phyloP scores from a whole-genome alignment of 2,888 invertebrate genomes.

The Timandra comae region DNA sequence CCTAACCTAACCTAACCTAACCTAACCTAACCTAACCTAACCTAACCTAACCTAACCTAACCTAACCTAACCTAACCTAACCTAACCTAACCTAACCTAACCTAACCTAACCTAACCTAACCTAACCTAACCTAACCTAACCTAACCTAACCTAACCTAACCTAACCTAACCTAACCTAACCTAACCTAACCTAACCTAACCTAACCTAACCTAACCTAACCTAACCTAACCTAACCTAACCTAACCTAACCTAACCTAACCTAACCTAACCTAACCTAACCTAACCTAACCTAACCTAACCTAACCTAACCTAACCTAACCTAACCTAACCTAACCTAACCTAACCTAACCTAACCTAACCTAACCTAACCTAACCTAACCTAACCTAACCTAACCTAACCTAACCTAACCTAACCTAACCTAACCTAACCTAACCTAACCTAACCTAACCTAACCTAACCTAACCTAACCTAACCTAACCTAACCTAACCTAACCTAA shows the following conservation, averaged over 20 bases:
- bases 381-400: conserved; percentile 10
- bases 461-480: conserved; percentile 11
- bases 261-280: conserved; percentile 11
- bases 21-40: conserved; percentile 9
- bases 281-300: conserved; percentile 11
- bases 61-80: conserved; percentile 10
- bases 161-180: conserved; percentile 11
- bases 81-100: conserved; percentile 7
- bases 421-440: conserved; percentile 11
- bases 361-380: conserved; percentile 11
- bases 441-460: conserved; percentile 11
- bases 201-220: conserved; percentile 12
- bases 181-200: conserved; percentile 11
- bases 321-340: conserved; percentile 12
- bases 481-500: conserved; percentile 12
- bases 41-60: conserved; percentile 9
- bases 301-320: conserved; percentile 12
- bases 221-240: conserved; percentile 11
- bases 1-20: conserved; percentile 9
- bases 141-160: conserved; percentile 12
- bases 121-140: conserved; percentile 12
- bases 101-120: conserved; percentile 9
- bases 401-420: conserved; percentile 12
- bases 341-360: conserved; percentile 12
- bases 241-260: conserved; percentile 9